Base-by-base conservation (phyloP, 2,797 vertebrate genomes). In the Rhinella marina region DNA sequence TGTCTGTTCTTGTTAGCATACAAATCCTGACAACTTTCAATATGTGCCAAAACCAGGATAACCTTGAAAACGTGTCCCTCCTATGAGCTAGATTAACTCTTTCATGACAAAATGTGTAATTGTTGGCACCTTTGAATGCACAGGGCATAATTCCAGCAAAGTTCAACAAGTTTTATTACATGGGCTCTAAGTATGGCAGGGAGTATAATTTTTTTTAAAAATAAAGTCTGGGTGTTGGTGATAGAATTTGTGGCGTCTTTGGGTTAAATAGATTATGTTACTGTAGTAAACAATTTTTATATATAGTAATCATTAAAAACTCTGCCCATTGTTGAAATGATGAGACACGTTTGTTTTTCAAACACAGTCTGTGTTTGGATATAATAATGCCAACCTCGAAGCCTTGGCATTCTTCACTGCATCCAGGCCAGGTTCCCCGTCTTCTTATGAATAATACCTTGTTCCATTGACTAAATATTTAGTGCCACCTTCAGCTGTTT, bases 361-460 rank as follows among this genome's bases (percentile, higher is more conserved):
- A 72, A 88, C 87, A 89, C 61, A 81, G 64, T 81, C 87, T 85
- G 87, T 88, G 87, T 89, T 89, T 86, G 25, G 84, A 89, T 68
- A 68, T 64, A 64, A 88, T 82, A 57, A 89, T 89, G 84, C 88
- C 88, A 89, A 54, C 79, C 81, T 56, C 50, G 68, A 72, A 41
- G 78, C 50, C 7, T 79, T 88, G 57, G 81, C 52, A 59, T 84
- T 57, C 10, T 64, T 68, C 50, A 48, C 52, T 78, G 52, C 81
- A 77, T 84, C 76, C 75, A 66, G 52, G 27, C 59, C 70, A 82
- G 59, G 76, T 75, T 88, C 27, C 48, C 78, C 48, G 50, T 86
- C 78, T 77, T 11, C 52, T 41, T 57, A 86, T 89, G 88, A 86
- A 89, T 86, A 86, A 82, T 79, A 82, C 88, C 32, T 86, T 85